Conservation (phyloP, 1,140 invertebrate genomes). For the Gonioctena quinquepunctata region DNA sequence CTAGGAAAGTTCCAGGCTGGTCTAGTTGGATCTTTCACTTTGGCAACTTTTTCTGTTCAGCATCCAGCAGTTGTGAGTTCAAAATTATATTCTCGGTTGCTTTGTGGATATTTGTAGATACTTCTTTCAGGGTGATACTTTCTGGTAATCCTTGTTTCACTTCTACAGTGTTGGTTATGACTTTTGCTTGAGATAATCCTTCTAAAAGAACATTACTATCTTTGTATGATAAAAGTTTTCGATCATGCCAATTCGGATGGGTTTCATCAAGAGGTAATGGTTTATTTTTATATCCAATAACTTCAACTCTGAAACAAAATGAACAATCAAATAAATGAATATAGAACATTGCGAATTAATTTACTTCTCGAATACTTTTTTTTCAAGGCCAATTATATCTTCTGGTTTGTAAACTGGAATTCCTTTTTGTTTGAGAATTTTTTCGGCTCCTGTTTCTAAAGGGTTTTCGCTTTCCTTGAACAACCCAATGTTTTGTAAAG, state of each 20-base stretch:
- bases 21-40: constrained; percentile 68
- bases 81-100: constrained; percentile 66
- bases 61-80: constrained; percentile 76
- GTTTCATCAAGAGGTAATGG: constrained; percentile 57
- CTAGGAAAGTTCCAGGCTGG: constrained; percentile 73
- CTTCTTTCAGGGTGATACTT: constrained; percentile 57
- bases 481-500: constrained; percentile 69
- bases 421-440: constrained; percentile 58
- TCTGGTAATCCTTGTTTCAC: constrained; percentile 66
- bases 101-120: constrained; percentile 58
- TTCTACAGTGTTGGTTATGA: constrained; percentile 74
- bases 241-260: constrained; percentile 69
- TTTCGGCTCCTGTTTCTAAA: constrained; percentile 58
- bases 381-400: constrained; percentile 57
- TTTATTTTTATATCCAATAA: constrained; percentile 56
- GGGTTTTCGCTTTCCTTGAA: constrained; percentile 63
- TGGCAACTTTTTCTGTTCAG: constrained; percentile 75
- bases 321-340: constrained; percentile 21
- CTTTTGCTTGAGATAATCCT: constrained; percentile 72
- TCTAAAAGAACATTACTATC: constrained; percentile 69
- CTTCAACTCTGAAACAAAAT: constrained; percentile 53
- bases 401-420: constrained; percentile 61
- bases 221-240: constrained; percentile 62
- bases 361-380: constrained; percentile 48
- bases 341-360: constrained; percentile 11